A percentile compares a stretch with the other conserved stretches of the same genome.
phyloP scores from a whole-genome alignment of 2,888 invertebrate species.

The Synergus umbraculus region DNA sequence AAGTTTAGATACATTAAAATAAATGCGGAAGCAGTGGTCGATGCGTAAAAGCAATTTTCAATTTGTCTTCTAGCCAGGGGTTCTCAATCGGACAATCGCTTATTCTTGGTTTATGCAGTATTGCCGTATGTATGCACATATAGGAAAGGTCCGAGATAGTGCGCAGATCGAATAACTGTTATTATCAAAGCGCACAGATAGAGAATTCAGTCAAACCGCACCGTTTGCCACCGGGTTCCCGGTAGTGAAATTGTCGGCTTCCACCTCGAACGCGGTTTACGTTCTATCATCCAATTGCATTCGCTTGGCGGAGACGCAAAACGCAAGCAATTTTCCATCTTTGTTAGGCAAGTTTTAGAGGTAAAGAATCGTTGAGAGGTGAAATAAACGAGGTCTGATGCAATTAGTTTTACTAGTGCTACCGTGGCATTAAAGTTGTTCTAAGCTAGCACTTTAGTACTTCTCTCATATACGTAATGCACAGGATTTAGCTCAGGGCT shows the following conservation, averaged over 20 bases:
- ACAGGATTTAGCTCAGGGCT: slow-evolving; percentile 69
- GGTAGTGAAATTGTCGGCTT: slow-evolving; percentile 53
- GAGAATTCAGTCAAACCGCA: too few relatives aligned
- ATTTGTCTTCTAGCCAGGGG: background rate
- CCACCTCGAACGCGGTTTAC: slow-evolving; percentile 54
- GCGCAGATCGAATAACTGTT: too few relatives aligned
- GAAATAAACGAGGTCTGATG: slow-evolving; percentile 71
- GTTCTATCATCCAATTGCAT: slow-evolving; percentile 61
- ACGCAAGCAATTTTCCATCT: slow-evolving; percentile 64
- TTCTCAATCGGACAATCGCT: background rate
- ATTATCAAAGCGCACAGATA: too few relatives aligned
- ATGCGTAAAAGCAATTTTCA: background rate
- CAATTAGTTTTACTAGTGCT: slow-evolving; percentile 73
- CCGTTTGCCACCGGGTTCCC: too few relatives aligned
- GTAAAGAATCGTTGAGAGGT: slow-evolving; percentile 56
- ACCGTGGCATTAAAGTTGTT: slow-evolving; percentile 68
- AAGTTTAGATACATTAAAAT: background rate
- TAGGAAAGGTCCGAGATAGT: too few relatives aligned
- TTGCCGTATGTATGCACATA: too few relatives aligned
- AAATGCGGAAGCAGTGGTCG: background rate
- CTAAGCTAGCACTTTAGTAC: slow-evolving; percentile 68
- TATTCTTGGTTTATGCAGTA: background rate
- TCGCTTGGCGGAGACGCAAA: slow-evolving; percentile 47
- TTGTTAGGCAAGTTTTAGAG: slow-evolving; percentile 63
- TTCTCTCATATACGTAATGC: slow-evolving; percentile 47